Evolutionary conservation across 2,113 vertebrate species (phyloP).

Genomic region (Myanophis thanlyinensis): DNA sequence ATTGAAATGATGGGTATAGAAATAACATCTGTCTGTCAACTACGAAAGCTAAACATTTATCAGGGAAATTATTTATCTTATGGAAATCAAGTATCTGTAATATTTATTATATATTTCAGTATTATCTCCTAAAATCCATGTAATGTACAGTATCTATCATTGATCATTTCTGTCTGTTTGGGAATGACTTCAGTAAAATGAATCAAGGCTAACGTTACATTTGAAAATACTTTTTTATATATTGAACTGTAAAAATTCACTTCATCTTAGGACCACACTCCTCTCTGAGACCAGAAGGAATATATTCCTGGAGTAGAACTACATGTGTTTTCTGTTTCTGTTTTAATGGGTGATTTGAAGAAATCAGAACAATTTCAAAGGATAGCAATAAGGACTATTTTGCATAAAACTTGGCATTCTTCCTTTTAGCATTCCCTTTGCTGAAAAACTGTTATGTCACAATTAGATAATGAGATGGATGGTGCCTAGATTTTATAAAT

Average conservation of each 20-base stretch:
- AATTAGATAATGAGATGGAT: not conserved
- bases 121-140: not conserved
- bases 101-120: constrained; percentile 25
- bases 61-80: constrained; percentile 21
- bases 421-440: not conserved
- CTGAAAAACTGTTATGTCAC: not conserved
- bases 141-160: constrained; percentile 58
- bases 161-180: constrained; percentile 40
- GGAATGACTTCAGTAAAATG: constrained; percentile 29
- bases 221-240: constrained; percentile 25
- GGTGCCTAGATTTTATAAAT: too few relatives aligned
- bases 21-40: constrained; percentile 27
- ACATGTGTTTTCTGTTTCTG: not conserved
- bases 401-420: not conserved
- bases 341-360: not conserved
- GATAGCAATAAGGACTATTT: not conserved
- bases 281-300: not conserved
- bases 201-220: constrained; percentile 29
- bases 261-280: not conserved
- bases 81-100: constrained; percentile 18
- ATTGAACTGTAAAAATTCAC: constrained; percentile 41
- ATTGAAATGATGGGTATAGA: not conserved
- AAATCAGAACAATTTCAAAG: constrained; percentile 8
- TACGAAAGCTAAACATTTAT: constrained; percentile 30
- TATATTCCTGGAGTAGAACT: not conserved